Conservation (phyloP, 2,797 vertebrate genomes). For the Takifugu rubripes region DNA sequence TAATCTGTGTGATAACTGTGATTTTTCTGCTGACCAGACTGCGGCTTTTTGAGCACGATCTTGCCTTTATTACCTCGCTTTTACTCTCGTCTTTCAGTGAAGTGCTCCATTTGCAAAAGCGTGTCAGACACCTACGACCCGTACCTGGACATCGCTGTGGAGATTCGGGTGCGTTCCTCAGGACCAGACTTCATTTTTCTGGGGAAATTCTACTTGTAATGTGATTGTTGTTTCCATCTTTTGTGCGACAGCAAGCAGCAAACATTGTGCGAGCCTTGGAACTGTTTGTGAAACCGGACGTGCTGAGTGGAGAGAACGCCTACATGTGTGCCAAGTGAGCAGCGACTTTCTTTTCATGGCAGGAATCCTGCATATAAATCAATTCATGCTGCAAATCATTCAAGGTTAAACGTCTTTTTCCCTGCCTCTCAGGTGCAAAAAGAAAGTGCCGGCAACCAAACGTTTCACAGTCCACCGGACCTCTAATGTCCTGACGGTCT, state of each 20-base stretch:
- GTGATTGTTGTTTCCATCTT: background rate
- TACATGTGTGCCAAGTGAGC: constrained; percentile 95
- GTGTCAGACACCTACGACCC: constrained; percentile 94
- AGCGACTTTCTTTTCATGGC: background rate
- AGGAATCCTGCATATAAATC: background rate
- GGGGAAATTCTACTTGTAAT: background rate
- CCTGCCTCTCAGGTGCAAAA: constrained; percentile 82
- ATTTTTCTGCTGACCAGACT: background rate
- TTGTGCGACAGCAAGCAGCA: constrained; percentile 80
- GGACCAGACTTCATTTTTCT: background rate
- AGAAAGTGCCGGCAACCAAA: constrained; percentile 93
- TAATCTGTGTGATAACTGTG: too few relatives aligned
- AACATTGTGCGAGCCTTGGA: constrained; percentile 90
- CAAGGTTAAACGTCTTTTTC: too few relatives aligned
- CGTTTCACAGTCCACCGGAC: constrained; percentile 91
- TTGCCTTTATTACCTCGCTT: background rate
- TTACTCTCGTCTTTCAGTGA: constrained; percentile 77
- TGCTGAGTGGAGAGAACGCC: constrained; percentile 92
- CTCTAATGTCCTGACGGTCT: constrained; percentile 90
- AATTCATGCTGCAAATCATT: too few relatives aligned
- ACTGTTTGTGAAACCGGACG: constrained; percentile 89
- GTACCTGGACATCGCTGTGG: constrained; percentile 90
- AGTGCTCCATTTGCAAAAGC: constrained; percentile 89
- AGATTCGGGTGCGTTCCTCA: constrained; percentile 82
- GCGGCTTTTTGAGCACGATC: background rate